These are phyloP conservation scores for Colinus virginianus DNA, from an alignment of 2,113 vertebrate genomes.

Conservation along the genomic window DNA sequence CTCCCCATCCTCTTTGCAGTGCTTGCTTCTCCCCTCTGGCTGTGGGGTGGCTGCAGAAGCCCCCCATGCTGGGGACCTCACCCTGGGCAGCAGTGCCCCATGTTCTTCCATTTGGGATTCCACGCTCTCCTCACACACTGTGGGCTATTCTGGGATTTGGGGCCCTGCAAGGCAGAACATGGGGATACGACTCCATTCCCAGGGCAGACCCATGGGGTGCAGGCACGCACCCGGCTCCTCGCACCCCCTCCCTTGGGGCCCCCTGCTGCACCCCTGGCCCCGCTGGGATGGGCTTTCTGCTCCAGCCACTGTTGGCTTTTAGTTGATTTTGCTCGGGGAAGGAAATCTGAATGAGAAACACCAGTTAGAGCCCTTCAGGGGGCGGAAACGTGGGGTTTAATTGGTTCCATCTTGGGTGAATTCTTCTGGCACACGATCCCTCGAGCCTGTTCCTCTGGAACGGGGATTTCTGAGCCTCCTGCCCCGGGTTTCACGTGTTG, in stretches of 20 bases:
- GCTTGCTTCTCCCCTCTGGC: background rate
- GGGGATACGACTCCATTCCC: background rate
- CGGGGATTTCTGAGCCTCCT: background rate
- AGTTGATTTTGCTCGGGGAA: background rate
- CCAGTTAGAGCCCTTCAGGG: conserved; percentile 19
- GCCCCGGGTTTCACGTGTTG: background rate
- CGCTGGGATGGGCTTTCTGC: background rate
- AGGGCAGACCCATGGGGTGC: background rate
- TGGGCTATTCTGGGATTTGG: background rate
- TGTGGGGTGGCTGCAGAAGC: background rate
- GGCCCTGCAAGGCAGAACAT: background rate
- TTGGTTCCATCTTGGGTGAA: conserved; percentile 69
- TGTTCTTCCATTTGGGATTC: background rate
- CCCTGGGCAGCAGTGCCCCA: background rate
- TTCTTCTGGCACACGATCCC: conserved; percentile 23
- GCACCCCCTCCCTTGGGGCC: background rate
- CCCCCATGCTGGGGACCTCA: background rate
- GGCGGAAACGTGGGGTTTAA: conserved; percentile 54
- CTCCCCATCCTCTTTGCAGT: background rate
- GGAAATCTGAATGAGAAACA: conserved; percentile 8
- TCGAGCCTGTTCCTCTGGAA: background rate
- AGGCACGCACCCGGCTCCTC: background rate
- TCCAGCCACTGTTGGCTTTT: background rate
- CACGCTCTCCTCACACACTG: background rate
- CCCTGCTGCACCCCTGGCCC: background rate